These are phyloP conservation scores for Crypturellus tataupa DNA, from an alignment of 2,797 vertebrate species.

Conservation along the genomic window DNA sequence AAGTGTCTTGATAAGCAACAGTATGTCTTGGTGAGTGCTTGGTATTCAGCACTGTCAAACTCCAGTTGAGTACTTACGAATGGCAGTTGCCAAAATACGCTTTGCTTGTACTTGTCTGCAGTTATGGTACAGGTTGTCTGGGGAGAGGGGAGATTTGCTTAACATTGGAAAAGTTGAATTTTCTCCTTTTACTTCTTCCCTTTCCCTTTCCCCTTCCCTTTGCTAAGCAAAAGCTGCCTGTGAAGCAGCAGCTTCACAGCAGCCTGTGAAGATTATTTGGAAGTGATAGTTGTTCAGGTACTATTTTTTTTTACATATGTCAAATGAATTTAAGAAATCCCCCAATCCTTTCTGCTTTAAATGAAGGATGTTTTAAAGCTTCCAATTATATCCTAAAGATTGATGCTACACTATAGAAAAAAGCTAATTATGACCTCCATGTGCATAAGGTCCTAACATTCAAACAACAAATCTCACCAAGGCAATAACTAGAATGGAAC, in stretches of 20 bases:
- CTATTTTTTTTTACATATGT: background rate
- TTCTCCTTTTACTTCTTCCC: background rate
- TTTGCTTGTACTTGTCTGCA: background rate
- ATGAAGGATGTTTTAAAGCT: background rate
- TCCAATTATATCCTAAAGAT: background rate
- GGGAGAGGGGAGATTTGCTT: background rate
- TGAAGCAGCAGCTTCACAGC: no score
- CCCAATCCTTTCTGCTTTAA: background rate
- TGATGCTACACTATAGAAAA: background rate
- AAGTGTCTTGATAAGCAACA: conserved; percentile 25
- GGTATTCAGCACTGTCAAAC: background rate
- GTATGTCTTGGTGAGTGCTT: background rate
- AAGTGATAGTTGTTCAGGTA: background rate
- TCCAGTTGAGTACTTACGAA: background rate
- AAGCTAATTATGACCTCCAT: background rate
- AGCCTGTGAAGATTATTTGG: background rate
- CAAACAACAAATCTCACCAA: background rate
- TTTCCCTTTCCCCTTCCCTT: no score
- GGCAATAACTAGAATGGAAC: background rate
- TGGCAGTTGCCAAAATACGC: background rate
- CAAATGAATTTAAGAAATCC: background rate
- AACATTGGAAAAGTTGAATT: background rate
- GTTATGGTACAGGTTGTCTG: background rate
- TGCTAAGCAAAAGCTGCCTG: no score
- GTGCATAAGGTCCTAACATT: background rate